A percentile compares a stretch with the other conserved stretches of the same genome.
Evolutionary conservation across 2,797 vertebrate species (phyloP).

Genomic region (Schizopygopsis pylzovi): DNA sequence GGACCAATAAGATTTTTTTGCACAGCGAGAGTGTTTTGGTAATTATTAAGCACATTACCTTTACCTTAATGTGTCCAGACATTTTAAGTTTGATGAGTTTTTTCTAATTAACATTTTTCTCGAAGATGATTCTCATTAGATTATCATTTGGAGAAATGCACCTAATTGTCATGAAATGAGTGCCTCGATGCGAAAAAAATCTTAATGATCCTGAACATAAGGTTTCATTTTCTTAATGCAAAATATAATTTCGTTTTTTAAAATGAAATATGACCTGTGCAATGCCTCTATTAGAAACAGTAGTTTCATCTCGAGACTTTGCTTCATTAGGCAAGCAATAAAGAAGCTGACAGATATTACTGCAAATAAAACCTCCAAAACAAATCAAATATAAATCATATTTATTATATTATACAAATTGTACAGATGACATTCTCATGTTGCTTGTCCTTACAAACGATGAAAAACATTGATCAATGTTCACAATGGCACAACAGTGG

Average conservation of each 20-base stretch:
- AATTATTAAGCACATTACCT: background rate
- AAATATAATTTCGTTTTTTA: background rate
- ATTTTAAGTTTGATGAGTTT: background rate
- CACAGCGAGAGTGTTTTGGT: background rate
- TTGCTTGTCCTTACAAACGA: constrained; percentile 56
- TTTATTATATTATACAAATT: constrained; percentile 86
- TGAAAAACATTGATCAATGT: constrained; percentile 53
- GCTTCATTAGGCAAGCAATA: constrained; percentile 6
- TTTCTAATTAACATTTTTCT: background rate
- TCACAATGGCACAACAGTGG: constrained; percentile 62
- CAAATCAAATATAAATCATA: constrained; percentile 86
- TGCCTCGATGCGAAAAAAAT: background rate
- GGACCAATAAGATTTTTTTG: background rate
- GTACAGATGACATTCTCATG: constrained; percentile 80
- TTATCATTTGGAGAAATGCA: background rate
- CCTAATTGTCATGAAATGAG: background rate
- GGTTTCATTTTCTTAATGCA: constrained; percentile 2
- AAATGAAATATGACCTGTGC: background rate
- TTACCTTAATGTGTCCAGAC: background rate
- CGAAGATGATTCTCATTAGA: background rate
- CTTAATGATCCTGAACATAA: background rate
- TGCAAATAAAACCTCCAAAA: constrained; percentile 64
- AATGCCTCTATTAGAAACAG: background rate
- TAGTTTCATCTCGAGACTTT: background rate
- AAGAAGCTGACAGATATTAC: constrained; percentile 47